Percentiles rank a stretch among this genome's conserved stretches.
Conservation (phyloP, 2,888 invertebrate genomes). For the Eledone cirrhosa region DNA sequence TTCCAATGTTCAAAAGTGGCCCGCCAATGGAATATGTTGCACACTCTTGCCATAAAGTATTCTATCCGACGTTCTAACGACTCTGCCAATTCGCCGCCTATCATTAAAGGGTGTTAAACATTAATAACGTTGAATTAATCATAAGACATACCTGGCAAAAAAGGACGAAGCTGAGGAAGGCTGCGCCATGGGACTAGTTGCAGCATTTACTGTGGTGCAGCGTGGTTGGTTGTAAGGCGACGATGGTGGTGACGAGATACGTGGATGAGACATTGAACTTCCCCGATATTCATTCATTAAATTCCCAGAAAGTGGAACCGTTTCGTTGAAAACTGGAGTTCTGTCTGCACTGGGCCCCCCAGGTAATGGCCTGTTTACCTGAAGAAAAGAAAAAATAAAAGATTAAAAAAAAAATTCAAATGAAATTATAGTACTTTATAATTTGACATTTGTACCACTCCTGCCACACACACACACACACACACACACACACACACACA, state of each 20-base stretch:
- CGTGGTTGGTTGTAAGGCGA: neutral
- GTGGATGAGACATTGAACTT: neutral
- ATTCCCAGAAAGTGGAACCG: neutral
- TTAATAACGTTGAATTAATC: constrained; percentile 8
- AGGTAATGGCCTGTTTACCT: constrained; percentile 6
- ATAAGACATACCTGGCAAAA: constrained; percentile 48
- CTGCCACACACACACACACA: neutral
- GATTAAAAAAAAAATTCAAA: neutral
- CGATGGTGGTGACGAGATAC: neutral
- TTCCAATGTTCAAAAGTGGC: too few relatives aligned
- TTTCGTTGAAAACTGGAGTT: neutral
- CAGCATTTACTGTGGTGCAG: neutral
- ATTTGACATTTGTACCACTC: neutral
- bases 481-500: neutral
- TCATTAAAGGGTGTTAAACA: too few relatives aligned
- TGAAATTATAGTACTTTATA: neutral
- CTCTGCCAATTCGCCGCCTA: too few relatives aligned
- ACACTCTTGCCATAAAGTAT: too few relatives aligned
- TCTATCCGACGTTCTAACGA: too few relatives aligned
- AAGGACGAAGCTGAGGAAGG: constrained; percentile 55
- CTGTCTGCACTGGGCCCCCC: neutral
- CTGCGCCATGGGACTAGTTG: constrained; percentile 43
- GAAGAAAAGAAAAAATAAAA: neutral
- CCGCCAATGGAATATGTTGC: too few relatives aligned
- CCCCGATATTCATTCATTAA: neutral